Percentiles rank a stretch among this genome's conserved stretches.
Evolutionary conservation across 2,113 vertebrate genomes (phyloP).

Genomic region (Dasyornis broadbenti): DNA sequence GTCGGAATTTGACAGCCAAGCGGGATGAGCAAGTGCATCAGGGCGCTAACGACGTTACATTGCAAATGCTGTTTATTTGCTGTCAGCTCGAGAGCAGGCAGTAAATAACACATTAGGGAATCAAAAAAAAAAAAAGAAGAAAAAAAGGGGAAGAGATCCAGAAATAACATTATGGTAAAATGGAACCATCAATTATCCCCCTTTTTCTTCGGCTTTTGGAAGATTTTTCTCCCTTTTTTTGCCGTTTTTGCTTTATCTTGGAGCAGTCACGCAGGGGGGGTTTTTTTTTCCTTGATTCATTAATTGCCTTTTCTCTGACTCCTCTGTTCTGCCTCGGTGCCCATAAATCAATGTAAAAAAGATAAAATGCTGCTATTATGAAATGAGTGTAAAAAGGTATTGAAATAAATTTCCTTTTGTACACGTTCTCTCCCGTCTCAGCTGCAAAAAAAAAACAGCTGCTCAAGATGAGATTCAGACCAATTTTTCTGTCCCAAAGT

Average conservation of each 20-base stretch:
- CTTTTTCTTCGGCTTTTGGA: conserved; percentile 46
- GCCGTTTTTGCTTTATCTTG: neutral
- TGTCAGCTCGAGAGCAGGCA: conserved; percentile 70
- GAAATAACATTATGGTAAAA: conserved; percentile 75
- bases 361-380: conserved; percentile 66
- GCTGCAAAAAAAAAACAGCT: neutral
- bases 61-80: conserved; percentile 78
- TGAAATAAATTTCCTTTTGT: conserved; percentile 58
- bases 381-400: conserved; percentile 59
- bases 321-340: conserved; percentile 50
- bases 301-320: conserved; percentile 65
- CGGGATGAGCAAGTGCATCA: conserved; percentile 66
- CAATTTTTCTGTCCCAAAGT: neutral
- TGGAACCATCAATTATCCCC: conserved; percentile 74
- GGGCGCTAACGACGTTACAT: conserved; percentile 62
- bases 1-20: conserved; percentile 64
- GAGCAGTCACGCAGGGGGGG: neutral
- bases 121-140: neutral
- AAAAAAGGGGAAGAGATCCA: neutral
- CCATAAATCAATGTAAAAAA: conserved; percentile 69
- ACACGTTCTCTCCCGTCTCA: neutral
- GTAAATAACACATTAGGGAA: conserved; percentile 75
- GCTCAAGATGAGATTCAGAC: neutral
- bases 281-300: conserved; percentile 28
- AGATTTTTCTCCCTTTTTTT: neutral